Base-by-base conservation (phyloP, 2,797 vertebrate species). In the Sebastes cheni region DNA sequence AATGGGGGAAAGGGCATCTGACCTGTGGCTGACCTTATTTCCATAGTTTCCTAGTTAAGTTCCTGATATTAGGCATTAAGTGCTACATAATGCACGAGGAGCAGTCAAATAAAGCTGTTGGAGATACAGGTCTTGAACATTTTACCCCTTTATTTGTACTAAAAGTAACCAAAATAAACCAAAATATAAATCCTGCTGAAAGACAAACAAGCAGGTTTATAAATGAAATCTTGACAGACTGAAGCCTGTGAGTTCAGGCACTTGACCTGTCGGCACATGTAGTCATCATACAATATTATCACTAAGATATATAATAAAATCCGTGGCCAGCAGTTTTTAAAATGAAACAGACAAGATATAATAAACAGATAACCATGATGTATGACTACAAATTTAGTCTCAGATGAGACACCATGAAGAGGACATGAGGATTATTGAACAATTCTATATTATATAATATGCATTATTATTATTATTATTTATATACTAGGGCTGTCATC, bases 161-260 rank as follows among this genome's bases (percentile, higher is more conserved):
- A 3, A 68, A 62, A 30, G 67, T 25, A 2, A 71, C 30, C 9
- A 71, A 77, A 89, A 54, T 36, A 74, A 77, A 75, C 42, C 16
- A 39, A 46, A 61, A 52, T 67, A 30, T 2, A 73, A 80, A 55
- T 61, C 8, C 27, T 2, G n/a, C 30, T 27, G 22, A 79, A 59
- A 62, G 60, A 73, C 61, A 77, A 34, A 68, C 6, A 77, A 83
- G 39, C 36, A 62, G 34, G 9, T 52, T 52, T 60, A 52, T 67
- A 66, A 81, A 87, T 14, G 8, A 67, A 61, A 62, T 13, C 22
- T 54, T 76, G 73, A 82, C 20, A 73, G 79, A 77, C 66, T 69
- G 72, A 81, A 71, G 65, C 52, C 34, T 58, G 65, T 0, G n/a
- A 68, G 20, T 20, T 3, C 76, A 62, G 27, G 4, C 27, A 82